Evolutionary conservation across 1,140 invertebrate genomes (phyloP).

Genomic region (Neotoxoptera formosana): DNA sequence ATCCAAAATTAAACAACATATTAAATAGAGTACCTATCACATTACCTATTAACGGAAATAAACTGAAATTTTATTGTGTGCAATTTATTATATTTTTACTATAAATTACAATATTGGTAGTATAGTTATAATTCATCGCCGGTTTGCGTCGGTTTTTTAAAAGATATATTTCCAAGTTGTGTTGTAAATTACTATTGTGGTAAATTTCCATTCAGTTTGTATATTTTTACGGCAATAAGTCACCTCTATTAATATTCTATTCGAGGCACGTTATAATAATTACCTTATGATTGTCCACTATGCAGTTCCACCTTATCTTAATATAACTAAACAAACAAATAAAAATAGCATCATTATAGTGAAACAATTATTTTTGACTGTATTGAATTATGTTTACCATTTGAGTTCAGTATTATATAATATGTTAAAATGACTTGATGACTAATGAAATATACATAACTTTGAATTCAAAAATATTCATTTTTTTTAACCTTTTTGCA

Average conservation of each 20-base stretch:
- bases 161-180: background rate
- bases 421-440: background rate
- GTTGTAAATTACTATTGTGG: background rate
- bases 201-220: background rate
- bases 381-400: background rate
- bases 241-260: conserved; percentile 35
- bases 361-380: background rate
- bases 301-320: background rate
- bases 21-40: background rate
- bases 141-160: background rate
- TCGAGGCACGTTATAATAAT: background rate
- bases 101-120: background rate
- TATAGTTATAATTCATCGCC: background rate
- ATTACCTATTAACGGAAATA: background rate
- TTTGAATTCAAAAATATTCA: background rate
- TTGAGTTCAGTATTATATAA: background rate
- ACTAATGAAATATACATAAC: background rate
- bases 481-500: background rate
- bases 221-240: background rate
- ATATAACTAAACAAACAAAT: background rate
- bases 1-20: background rate
- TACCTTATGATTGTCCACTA: background rate
- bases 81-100: background rate
- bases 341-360: background rate
- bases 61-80: background rate